Evolutionary conservation across 1,140 invertebrate species (phyloP), one percentile per base, ranked within the genome.

Genomic region (Chionoecetes opilio): DNA sequence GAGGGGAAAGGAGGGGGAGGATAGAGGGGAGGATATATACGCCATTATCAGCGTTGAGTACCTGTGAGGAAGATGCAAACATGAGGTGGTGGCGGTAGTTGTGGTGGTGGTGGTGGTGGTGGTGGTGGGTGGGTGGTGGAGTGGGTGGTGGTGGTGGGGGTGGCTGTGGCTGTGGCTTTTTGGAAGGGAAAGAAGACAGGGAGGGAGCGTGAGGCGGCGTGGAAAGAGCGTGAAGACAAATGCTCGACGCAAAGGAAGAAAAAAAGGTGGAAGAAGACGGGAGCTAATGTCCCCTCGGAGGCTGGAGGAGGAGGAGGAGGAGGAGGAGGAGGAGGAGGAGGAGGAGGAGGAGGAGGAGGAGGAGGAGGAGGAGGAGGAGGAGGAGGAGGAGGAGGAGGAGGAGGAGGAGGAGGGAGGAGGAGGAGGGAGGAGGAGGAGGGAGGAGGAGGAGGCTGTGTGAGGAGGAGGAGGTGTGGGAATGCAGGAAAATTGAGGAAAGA

Each of bases 201-300:
- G 63, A 75, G 63, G n/a, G n/a, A 3, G 63, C 26, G 63, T 17
- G 21, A 75, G 63, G 63, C 63, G 63, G 63, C 63, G 8, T 75
- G 63, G 63, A 75, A 75, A 75, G 63, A 75, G 21, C 26, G 63
- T 21, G 63, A 21, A 75, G 63, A 75, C 63, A 75, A 75, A 75
- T 75, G 63, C 63, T 75, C 63, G 63, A 17, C 63, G 63, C 41
- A 46, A 46, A 46, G 14, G n/a, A 75, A 21, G n/a, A 75, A 75
- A 75, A 75, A 75, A 75, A n/a, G 63, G 63, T 75, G 63, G 63
- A 75, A 75, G 63, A 26, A n/a, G 63, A 26, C n/a, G 63, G 63
- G 21, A n/a, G 63, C 63, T 75, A 75, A 75, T 26, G 63, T 75
- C 63, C 63, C 63, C n/a, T 26, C n/a, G 63, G 63, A 75, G 63